These are phyloP conservation scores for Chrysolina americana DNA, from an alignment of 2,888 invertebrate genomes.

Conservation along the genomic window DNA sequence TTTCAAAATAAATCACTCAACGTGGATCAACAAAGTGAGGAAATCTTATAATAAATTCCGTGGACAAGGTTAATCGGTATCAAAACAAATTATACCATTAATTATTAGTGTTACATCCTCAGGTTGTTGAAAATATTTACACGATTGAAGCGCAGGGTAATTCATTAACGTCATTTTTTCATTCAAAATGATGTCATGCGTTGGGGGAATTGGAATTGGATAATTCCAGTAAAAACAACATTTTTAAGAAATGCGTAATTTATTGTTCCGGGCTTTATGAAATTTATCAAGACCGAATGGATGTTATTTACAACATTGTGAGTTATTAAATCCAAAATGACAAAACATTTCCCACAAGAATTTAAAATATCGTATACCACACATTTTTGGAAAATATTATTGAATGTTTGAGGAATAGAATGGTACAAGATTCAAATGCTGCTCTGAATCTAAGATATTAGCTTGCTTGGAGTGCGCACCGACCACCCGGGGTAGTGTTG, in stretches of 20 bases:
- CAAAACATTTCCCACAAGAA: conserved; percentile 2
- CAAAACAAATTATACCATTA: conserved; percentile 20
- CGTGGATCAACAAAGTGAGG: conserved; percentile 18
- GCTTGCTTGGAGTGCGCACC: too few species aligned
- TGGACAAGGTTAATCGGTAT: conserved; percentile 24
- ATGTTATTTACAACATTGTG: background rate
- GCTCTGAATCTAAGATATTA: too few species aligned
- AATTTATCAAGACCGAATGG: background rate
- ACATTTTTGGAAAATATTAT: too few species aligned
- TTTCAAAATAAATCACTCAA: conserved; percentile 16
- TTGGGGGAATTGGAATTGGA: background rate
- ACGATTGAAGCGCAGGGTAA: background rate
- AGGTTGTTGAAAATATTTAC: conserved; percentile 24
- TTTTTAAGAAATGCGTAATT: background rate
- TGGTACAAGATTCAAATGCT: too few species aligned
- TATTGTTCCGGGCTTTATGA: background rate
- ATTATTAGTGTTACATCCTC: conserved; percentile 23
- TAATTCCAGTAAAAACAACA: background rate
- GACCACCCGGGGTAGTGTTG: too few species aligned
- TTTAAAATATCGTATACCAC: background rate
- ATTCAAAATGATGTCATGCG: background rate
- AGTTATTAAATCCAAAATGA: background rate
- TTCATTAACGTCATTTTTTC: conserved; percentile 8
- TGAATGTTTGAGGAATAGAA: too few species aligned
- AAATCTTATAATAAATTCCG: conserved; percentile 12